Percentiles rank a stretch among this genome's conserved stretches.
Conservation (phyloP, 92 coral and sea anemone genomes). For the Umimayanthus kanabou region DNA sequence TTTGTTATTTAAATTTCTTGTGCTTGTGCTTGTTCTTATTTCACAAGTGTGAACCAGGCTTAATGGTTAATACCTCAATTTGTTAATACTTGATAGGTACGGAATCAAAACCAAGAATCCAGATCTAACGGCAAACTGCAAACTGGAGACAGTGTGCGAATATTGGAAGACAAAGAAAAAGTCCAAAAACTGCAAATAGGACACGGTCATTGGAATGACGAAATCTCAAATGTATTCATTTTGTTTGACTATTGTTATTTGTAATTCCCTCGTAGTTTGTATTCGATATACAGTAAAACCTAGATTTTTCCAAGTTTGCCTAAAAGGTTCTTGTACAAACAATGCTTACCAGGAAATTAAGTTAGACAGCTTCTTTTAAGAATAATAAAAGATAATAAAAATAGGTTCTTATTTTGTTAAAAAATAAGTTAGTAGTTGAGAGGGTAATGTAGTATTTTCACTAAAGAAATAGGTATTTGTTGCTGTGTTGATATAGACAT, state of each 20-base stretch:
- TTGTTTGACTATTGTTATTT: neutral
- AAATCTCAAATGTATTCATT: slow-evolving; percentile 12
- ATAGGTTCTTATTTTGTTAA: no score
- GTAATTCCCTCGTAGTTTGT: neutral
- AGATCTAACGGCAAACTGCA: neutral
- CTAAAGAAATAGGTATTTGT: neutral
- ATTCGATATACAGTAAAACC: neutral
- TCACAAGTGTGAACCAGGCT: no score
- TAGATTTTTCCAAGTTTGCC: neutral
- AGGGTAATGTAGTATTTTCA: neutral
- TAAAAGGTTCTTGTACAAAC: no score
- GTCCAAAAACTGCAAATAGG: slow-evolving; percentile 14
- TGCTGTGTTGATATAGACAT: neutral
- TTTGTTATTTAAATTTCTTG: no score
- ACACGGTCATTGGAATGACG: slow-evolving; percentile 26
- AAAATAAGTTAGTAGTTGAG: no score
- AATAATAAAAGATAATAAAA: no score
- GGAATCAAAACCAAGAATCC: neutral
- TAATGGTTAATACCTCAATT: neutral
- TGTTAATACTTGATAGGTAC: neutral
- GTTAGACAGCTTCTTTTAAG: no score
- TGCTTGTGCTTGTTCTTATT: no score
- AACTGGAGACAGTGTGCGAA: slow-evolving; percentile 17
- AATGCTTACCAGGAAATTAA: no score
- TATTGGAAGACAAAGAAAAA: neutral